Base-by-base conservation (phyloP, 1,140 invertebrate genomes). In the Heliconius melpomene region DNA sequence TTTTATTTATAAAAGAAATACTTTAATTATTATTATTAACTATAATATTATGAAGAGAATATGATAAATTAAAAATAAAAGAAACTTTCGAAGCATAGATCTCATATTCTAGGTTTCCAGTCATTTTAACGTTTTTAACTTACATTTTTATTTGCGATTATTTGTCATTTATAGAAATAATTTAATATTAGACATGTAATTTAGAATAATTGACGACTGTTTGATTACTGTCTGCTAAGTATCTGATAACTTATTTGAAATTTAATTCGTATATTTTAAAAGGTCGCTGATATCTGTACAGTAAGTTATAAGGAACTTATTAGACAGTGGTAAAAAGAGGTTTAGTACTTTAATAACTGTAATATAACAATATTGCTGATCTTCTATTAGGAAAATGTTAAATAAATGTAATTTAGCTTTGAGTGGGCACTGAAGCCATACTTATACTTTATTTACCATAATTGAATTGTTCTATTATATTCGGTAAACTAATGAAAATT, bases 151-250 rank as follows among this genome's bases (percentile, higher is more conserved):
- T 66, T 66, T 16, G 60, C 29, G 23, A 66, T 26, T 23, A 5
- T 29, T 16, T 66, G 2, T 66, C 26, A 23, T 66, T 8, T 66
- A 29, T 66, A 66, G 23, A 2, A 8, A 23, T 66, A 66, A 66
- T 66, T 66, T 66, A 66, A 66, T 29, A 66, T 66, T 66, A 23
- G 36, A 50, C 7, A 26, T 66, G 60, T 66, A 26, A 29, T 18
- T 26, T 66, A 66, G 23, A 66, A 29, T 66, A 66, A 66, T 16
- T 66, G 23, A 29, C 1, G 1, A 66, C 60, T 29, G 60, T 66
- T 66, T 66, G 26, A 66, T 66, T 66, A 29, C 60, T 66, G 60
- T 29, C 60, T 66, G 60, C 1, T 66, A 66, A 66, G 60, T 66
- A 13, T 66, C 60, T 66, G 60, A 26, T 66, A 66, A 66, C 60